A percentile compares a stretch with the other conserved stretches of the same genome.
phyloP scores from a whole-genome alignment of 2,797 vertebrate species.

The Margarornis squamiger region DNA sequence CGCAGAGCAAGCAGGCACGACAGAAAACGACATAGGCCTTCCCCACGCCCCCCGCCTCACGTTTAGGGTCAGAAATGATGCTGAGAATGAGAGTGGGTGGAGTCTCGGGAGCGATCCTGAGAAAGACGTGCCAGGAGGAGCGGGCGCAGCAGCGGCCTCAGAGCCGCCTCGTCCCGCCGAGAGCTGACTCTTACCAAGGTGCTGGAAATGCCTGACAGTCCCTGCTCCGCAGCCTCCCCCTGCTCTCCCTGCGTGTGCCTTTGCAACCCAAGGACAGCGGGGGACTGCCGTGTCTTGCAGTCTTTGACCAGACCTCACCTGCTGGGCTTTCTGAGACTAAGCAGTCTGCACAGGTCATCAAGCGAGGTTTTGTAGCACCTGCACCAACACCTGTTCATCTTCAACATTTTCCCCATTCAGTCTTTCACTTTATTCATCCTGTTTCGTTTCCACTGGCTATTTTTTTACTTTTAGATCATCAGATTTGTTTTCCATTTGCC shows the following conservation, averaged over 20 bases:
- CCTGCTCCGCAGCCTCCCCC: neutral
- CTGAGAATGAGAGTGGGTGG: neutral
- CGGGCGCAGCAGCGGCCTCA: neutral
- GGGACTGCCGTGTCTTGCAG: neutral
- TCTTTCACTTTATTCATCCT: neutral
- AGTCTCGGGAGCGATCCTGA: neutral
- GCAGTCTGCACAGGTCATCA: no score
- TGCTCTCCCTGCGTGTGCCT: accelerated
- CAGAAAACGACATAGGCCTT: neutral
- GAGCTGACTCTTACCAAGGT: neutral
- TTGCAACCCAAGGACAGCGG: accelerated
- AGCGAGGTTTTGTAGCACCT: neutral
- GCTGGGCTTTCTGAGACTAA: neutral
- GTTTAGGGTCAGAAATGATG: neutral
- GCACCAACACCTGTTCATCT: neutral
- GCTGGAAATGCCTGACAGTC: no score
- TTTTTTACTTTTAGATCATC: neutral
- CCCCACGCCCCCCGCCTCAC: no score
- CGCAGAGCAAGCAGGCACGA: no score
- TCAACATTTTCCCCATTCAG: neutral
- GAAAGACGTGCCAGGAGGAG: neutral
- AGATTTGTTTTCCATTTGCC: neutral
- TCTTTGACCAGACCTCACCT: neutral
- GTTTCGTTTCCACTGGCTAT: neutral
- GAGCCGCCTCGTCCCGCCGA: accelerated